Evolutionary conservation across 2,113 vertebrate species (phyloP), one percentile per base, ranked within the genome.

Genomic region (Procavia capensis): DNA sequence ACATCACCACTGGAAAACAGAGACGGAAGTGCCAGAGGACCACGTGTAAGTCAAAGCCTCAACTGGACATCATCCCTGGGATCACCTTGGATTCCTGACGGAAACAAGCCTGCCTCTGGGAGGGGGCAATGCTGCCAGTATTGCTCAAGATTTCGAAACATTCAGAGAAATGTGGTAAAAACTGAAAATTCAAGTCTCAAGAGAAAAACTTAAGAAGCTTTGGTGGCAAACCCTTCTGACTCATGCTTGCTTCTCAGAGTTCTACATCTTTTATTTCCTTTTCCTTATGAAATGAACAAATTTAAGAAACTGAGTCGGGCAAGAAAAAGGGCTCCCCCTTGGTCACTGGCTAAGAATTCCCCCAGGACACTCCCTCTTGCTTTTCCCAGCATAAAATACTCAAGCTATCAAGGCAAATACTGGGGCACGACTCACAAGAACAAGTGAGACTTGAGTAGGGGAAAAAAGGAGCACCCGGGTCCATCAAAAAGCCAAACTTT

Each of bases 271-370:
- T 88, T 66, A 75, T 64, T 86, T 13, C 84, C 36, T 91, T 22
- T 91, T 22, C 29, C 29, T 85, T 74, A 85, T 24, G 41, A 85
- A 97, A 85, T 11, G 25, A 95, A 83, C 25, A 63, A 86, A 90
- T 85, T 85, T 82, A 90, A 57, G 94, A 85, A 68, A 59, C 63
- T 94, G 59, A 88, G 86, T 63, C 54, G 43, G 54, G 83, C 64
- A 89, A 88, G 17, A 9, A 88, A 90, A 9, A 74, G 9, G 82
- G 45, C 7, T 70, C 10, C 4, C n/a, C 9, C 13, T n/a, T 43
- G 39, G 39, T 80, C 36, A 59, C 29, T 54, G 41, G 39, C 57
- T 25, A 80, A 83, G 39, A 84, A 87, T 66, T 90, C 36, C 54
- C 39, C 7, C 9, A 27, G 83, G 79, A 94, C 10, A 36, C 6